Percentiles rank a stretch among this genome's conserved stretches.
phyloP scores from a whole-genome alignment of 1,140 invertebrate genomes.

The Chrysopa pallens region DNA sequence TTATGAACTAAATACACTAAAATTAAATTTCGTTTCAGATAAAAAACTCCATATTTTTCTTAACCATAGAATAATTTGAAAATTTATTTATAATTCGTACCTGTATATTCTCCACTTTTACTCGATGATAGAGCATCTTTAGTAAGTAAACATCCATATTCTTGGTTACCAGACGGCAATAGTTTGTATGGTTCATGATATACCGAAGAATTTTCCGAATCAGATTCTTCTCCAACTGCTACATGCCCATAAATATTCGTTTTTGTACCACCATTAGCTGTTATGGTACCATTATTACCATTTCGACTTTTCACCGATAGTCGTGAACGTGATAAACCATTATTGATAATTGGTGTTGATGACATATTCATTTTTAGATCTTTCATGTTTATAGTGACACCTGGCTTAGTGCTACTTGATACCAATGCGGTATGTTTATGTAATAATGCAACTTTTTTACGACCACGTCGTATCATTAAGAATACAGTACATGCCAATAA shows the following conservation, averaged over 20 bases:
- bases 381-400: slow-evolving; percentile 46
- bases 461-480: slow-evolving; percentile 48
- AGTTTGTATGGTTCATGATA: slow-evolving; percentile 44
- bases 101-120: slow-evolving; percentile 30
- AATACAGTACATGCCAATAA: slow-evolving; percentile 47
- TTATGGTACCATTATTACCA: slow-evolving; percentile 10
- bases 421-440: slow-evolving; percentile 47
- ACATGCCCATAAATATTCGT: slow-evolving; percentile 25
- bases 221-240: slow-evolving; percentile 28
- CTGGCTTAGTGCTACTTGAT: slow-evolving; percentile 22
- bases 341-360: slow-evolving; percentile 33
- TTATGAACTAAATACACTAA: too few species aligned
- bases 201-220: slow-evolving; percentile 35
- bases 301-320: slow-evolving; percentile 26
- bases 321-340: slow-evolving; percentile 30
- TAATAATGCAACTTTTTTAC: slow-evolving; percentile 45
- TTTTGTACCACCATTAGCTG: slow-evolving; percentile 16
- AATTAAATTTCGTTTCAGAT: too few species aligned
- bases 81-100: slow-evolving; percentile 14
- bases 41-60: too few species aligned
- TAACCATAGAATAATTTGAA: background rate
- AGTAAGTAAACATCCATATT: slow-evolving; percentile 30
- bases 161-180: slow-evolving; percentile 26
- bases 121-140: slow-evolving; percentile 27
- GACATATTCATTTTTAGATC: slow-evolving; percentile 34